A percentile compares a stretch with the other conserved stretches of the same genome.
Evolutionary conservation across 2,888 invertebrate species (phyloP).

Genomic region (Pristionchus maxplancki): DNA sequence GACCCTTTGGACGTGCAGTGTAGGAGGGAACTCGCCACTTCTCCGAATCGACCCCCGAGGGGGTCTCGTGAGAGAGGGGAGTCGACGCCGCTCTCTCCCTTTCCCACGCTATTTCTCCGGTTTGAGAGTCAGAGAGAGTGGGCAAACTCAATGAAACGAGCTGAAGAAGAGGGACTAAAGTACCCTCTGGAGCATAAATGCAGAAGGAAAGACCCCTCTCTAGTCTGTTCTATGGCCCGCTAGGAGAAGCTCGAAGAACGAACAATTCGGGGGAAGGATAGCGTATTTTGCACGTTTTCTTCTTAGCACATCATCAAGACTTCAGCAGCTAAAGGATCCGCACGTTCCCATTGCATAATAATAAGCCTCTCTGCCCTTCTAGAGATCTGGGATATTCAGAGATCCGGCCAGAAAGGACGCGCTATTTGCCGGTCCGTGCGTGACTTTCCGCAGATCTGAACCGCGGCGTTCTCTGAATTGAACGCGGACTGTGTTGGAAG

Average conservation of each 20-base stretch:
- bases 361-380: no score
- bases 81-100: background rate
- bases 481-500: background rate
- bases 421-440: background rate
- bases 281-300: background rate
- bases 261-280: background rate
- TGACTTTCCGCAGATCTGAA: background rate
- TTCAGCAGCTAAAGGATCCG: no score
- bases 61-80: constrained; percentile 23
- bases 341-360: no score
- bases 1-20: constrained; percentile 20
- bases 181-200: background rate
- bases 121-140: background rate
- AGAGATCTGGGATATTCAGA: background rate
- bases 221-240: constrained; percentile 8
- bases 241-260: background rate
- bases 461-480: background rate
- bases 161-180: constrained; percentile 23
- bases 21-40: constrained; percentile 28
- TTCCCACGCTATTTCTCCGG: background rate
- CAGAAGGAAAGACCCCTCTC: constrained; percentile 11
- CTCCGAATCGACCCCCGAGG: constrained; percentile 24
- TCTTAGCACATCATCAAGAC: no score
- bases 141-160: background rate
- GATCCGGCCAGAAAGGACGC: background rate